Base-by-base conservation (phyloP, 2,888 invertebrate genomes). In the Diarsia dahlii region DNA sequence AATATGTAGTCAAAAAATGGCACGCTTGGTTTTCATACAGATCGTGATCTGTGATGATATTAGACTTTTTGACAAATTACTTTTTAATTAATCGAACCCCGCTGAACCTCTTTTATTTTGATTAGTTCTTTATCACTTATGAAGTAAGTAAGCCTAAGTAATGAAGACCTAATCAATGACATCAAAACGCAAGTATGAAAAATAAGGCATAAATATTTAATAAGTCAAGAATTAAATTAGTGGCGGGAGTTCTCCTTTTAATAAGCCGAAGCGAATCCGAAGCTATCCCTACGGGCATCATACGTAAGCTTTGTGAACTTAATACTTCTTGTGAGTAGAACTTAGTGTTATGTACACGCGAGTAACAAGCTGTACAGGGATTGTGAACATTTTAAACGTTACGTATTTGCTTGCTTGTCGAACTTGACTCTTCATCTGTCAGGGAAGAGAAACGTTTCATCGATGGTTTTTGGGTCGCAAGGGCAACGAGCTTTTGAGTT, bases 291-390 rank as follows among this genome's bases (percentile, higher is more conserved):
- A 12, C 52, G 74, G 76, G 76, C 70, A 39, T 75, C 34, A 48
- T 65, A 73, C 62, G 60, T 75, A 80, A 77, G 71, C 63, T 71
- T 72, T 72, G 18, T 64, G 45, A 79, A 74, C 70, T 82, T 85
- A 75, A 85, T 85, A 67, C 52, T 84, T 78, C 81, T 58, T 72
- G 71, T 73, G 75, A 73, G 65, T 73, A 60, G 34, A 84, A 81
- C 74, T 73, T 70, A 74, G 68, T 71, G 62, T 46, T 68, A 56
- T 75, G 52, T 75, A 72, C 60, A 74, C 62, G 62, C 52, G 66
- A 80, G 45, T 58, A 70, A 56, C 52, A 62, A 63, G 56, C 60
- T 62, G 65, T 52, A 62, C 65, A 54, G 52, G 20, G 48, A 15
- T 66, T 10, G 48, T 28, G 23, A 54, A 62, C 6, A 54, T 66